phyloP scores from a whole-genome alignment of 1,140 invertebrate genomes.

The Centruroides sculpturatus region DNA sequence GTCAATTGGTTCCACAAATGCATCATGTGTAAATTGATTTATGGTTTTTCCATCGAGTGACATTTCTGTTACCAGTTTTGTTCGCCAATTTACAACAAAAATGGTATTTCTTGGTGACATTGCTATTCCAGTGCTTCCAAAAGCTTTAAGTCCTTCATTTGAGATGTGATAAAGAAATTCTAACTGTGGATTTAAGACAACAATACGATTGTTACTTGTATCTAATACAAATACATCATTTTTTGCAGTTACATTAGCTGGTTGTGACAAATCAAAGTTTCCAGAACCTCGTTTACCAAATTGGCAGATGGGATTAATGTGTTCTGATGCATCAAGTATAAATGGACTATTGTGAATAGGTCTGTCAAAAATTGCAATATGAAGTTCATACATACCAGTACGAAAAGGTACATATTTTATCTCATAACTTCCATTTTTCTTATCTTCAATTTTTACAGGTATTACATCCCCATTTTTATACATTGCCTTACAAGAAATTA shows the following conservation, averaged over 20 bases:
- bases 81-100: slow-evolving; percentile 78
- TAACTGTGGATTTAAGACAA: slow-evolving; percentile 45
- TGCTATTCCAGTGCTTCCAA: slow-evolving; percentile 60
- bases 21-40: slow-evolving; percentile 41
- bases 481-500: slow-evolving; percentile 46
- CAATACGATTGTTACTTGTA: slow-evolving; percentile 81
- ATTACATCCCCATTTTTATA: slow-evolving; percentile 20
- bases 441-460: slow-evolving; percentile 46
- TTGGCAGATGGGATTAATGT: slow-evolving; percentile 57
- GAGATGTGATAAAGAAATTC: slow-evolving; percentile 59
- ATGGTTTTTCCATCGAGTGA: slow-evolving; percentile 37
- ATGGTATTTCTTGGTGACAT: slow-evolving; percentile 38
- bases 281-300: slow-evolving; percentile 56
- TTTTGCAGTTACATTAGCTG: slow-evolving; percentile 59
- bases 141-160: slow-evolving; percentile 56
- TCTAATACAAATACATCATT: slow-evolving; percentile 63
- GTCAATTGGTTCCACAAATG: slow-evolving; percentile 51
- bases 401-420: slow-evolving; percentile 39
- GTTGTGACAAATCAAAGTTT: slow-evolving; percentile 66
- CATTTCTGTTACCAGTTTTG: slow-evolving; percentile 59
- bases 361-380: slow-evolving; percentile 66
- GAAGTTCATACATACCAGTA: slow-evolving; percentile 45
- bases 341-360: slow-evolving; percentile 70
- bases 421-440: slow-evolving; percentile 64
- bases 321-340: slow-evolving; percentile 49